Conservation (phyloP, 2,797 vertebrate species). For the Helarctos malayanus region DNA sequence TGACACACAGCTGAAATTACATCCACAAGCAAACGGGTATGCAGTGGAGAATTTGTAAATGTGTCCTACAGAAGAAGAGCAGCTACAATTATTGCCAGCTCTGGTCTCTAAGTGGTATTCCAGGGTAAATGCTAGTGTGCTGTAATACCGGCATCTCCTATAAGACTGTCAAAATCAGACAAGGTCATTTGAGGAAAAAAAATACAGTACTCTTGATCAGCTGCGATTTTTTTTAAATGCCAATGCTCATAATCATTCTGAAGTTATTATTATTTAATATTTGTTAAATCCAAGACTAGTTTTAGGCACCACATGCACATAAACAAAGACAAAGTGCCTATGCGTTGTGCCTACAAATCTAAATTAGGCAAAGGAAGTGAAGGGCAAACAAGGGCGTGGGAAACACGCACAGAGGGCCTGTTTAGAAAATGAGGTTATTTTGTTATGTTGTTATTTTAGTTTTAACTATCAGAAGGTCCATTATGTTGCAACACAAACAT, state of each 20-base stretch:
- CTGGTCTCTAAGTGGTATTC: constrained; percentile 58
- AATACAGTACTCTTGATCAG: neutral
- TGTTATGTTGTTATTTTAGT: constrained; percentile 46
- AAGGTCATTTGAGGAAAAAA: constrained; percentile 30
- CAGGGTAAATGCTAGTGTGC: neutral
- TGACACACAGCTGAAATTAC: constrained; percentile 32
- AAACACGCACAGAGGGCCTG: neutral
- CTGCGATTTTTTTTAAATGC: constrained; percentile 64
- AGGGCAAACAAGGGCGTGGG: constrained; percentile 74
- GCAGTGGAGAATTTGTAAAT: neutral
- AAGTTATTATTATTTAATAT: constrained; percentile 78
- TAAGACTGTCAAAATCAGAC: neutral
- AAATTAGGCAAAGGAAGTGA: constrained; percentile 71
- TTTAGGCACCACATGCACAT: constrained; percentile 53
- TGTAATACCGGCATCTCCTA: neutral
- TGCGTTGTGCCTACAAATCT: constrained; percentile 68
- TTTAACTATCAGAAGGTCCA: constrained; percentile 48
- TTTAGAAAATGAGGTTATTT: constrained; percentile 30
- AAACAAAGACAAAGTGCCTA: constrained; percentile 65
- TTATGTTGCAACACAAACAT: constrained; percentile 57
- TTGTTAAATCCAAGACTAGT: constrained; percentile 64
- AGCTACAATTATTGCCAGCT: neutral
- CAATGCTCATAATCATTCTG: constrained; percentile 62
- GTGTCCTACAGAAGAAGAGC: constrained; percentile 2
- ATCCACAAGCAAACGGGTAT: neutral